Evolutionary conservation across 2,888 invertebrate species (phyloP), one percentile per base, ranked within the genome.

Genomic region (Seira ritae): DNA sequence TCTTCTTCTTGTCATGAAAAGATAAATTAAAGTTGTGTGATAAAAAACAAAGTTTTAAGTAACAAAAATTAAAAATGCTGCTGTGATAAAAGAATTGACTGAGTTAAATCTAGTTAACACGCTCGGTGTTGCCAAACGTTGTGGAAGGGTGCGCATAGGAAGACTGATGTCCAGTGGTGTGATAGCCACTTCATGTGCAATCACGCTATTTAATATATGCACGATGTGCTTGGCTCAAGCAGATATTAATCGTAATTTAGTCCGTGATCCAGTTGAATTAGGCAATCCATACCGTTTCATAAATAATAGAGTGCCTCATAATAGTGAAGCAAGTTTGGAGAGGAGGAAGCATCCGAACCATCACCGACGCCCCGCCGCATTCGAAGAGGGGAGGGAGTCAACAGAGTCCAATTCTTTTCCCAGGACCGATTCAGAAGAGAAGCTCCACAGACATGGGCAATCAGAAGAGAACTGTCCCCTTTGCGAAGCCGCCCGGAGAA

Each of bases 181-280:
- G 66, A 37, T 67, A 20, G 74, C 42, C 31, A 71, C 75, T 55
- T 66, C 15, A 19, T 71, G 31, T 46, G 24, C 17, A 55, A 8
- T 72, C 60, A 67, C 42, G 17, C 37, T 76, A 1, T 46, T 76
- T 31, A 75, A 50, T 81, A 50, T 81, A 70, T 76, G 75, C 37
- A 65, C 71, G 8, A 10, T 71, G n/a, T 76, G 81, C 65, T 15
- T 66, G 37, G 24, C 66, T 1, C 23, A 76, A 67, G 81, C 76
- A 72, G 76, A 81, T 50, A 81, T 81, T 24, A 76, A 60, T n/a
- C 71, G n/a, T 2, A 81, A 81, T 72, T 37, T 81, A 72, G 31
- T 81, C 12, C 76, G 81, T 23, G 81, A 81, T 81, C 55, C 71
- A 19, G 68, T 81, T 72, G 81, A 81, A 50, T 67, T 72, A 71